These are phyloP conservation scores for Sebastiscus tertius DNA, from an alignment of 2,797 vertebrate species.

Conservation along the genomic window DNA sequence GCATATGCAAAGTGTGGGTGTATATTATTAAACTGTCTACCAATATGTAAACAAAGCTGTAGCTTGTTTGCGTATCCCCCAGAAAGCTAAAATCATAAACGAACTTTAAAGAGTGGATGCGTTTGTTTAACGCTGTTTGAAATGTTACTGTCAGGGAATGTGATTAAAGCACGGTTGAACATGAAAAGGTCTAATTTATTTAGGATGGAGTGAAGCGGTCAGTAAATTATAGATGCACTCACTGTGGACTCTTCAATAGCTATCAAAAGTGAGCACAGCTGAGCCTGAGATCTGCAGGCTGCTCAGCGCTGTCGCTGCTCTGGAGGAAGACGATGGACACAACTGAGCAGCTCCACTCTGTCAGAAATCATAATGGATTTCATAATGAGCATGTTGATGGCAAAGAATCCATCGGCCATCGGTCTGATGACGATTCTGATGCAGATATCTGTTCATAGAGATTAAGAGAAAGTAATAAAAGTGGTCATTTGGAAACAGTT, in stretches of 20 bases:
- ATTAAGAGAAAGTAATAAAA: slow-evolving; percentile 16
- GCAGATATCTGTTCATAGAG: neutral
- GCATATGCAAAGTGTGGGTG: too few species aligned
- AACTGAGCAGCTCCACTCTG: slow-evolving; percentile 24
- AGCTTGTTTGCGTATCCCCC: neutral
- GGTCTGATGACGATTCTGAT: neutral
- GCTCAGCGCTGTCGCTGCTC: neutral
- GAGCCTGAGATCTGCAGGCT: neutral
- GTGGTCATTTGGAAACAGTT: slow-evolving; percentile 22
- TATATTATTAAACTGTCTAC: too few species aligned
- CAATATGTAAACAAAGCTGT: neutral
- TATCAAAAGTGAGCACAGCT: neutral
- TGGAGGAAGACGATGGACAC: neutral
- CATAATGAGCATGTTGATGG: slow-evolving; percentile 10
- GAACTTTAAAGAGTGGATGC: neutral
- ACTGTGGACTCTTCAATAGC: neutral
- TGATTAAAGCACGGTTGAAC: neutral
- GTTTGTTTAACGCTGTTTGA: neutral
- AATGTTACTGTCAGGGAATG: neutral
- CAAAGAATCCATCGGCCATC: neutral
- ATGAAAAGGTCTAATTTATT: slow-evolving; percentile 13
- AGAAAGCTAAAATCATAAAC: neutral
- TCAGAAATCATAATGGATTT: slow-evolving; percentile 27
- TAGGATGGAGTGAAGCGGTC: slow-evolving; percentile 4
- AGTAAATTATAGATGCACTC: slow-evolving; percentile 19